Base-by-base conservation (phyloP, 2,888 invertebrate species). In the Eilema caniola region DNA sequence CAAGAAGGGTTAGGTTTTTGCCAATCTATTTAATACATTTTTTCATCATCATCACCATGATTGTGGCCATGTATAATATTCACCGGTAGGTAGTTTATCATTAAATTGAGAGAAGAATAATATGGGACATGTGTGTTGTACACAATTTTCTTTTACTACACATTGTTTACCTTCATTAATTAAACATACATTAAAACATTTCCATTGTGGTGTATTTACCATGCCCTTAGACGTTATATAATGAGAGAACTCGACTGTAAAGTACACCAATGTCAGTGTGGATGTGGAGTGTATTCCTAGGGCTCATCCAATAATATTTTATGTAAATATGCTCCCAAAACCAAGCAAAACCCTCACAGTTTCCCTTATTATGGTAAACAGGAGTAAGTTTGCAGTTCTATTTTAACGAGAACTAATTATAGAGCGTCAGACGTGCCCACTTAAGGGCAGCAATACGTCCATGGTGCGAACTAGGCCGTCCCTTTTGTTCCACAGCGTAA, bases 331-430 rank as follows among this genome's bases (percentile, higher is more conserved):
- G 41, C 56, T 64, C 59, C 28, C 41, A 8, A 16, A 64, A 20
- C 28, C 59, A 41, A n/a, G 31, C 61, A 65, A 71, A 71, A 73
- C 66, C 71, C 70, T 65, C 62, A 80, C 71, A 71, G 66, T 67
- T 71, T 62, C 60, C 67, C 71, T 70, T 73, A 68, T 72, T 70
- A 71, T 67, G 72, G 68, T 56, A 67, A 66, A 73, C 81, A 71
- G 75, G 67, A 73, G 72, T 37, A 66, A 70, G 24, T 73, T 65
- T 63, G 68, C 70, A 70, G 65, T 81, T 83, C 73, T 73, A 74
- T 81, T 81, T 81, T 81, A 81, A 81, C 82, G 81, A 75, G 73
- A 76, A 83, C 83, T 81, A 81, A 83, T 83, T 83, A 81, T 71
- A 83, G 66, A 69, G 67, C 70, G 71, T 72, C 71, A 62, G 59